phyloP scores from a whole-genome alignment of 1,140 invertebrate species.

The Portunus trituberculatus region DNA sequence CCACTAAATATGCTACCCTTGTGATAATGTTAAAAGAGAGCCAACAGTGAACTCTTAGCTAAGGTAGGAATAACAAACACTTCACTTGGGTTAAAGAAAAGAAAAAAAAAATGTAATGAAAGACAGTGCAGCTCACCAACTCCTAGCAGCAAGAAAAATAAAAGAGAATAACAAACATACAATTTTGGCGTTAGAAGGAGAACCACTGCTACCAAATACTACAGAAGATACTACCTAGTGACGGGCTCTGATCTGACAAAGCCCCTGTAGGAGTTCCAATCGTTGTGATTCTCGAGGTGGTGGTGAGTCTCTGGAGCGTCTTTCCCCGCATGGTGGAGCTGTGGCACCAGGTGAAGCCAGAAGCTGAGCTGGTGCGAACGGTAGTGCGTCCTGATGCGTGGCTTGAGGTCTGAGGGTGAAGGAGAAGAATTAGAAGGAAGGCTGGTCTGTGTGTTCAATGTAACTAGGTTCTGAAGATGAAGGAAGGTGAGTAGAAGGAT shows the following conservation, averaged over 20 bases:
- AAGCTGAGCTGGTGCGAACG: conserved; percentile 94
- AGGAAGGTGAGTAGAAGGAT: too few species aligned
- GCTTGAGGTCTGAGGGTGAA: conserved; percentile 82
- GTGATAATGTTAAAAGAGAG: too few species aligned
- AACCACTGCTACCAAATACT: background rate
- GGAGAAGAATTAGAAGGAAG: background rate
- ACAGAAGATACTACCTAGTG: conserved; percentile 73
- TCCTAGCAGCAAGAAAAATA: background rate
- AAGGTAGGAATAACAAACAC: too few species aligned
- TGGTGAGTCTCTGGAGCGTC: conserved; percentile 93
- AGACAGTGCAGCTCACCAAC: background rate
- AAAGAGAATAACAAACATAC: background rate
- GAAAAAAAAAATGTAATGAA: background rate
- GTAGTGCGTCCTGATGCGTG: conserved; percentile 90
- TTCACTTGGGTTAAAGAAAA: background rate
- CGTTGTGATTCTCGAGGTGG: conserved; percentile 86
- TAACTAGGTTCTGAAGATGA: too few species aligned
- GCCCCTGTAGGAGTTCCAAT: conserved; percentile 79
- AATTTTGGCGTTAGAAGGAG: background rate
- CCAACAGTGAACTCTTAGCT: too few species aligned
- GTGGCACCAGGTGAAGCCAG: conserved; percentile 94
- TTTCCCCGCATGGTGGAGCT: conserved; percentile 87
- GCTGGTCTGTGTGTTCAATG: too few species aligned
- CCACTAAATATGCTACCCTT: too few species aligned
- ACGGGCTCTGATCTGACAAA: conserved; percentile 77